phyloP scores from a whole-genome alignment of 2,113 vertebrate species.

The Calonectris borealis region DNA sequence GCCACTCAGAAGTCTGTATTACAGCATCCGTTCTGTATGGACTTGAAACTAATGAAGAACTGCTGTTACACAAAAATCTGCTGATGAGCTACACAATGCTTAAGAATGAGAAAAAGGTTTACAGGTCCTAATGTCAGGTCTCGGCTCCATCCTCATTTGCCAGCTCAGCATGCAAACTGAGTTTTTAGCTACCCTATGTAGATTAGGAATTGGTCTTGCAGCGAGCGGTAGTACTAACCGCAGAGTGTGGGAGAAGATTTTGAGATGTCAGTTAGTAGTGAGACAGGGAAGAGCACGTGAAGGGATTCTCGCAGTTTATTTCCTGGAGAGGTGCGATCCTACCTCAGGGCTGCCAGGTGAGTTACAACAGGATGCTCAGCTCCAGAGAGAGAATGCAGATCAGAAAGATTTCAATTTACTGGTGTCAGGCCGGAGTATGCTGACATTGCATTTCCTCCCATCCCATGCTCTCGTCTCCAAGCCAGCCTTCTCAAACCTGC shows the following conservation, averaged over 20 bases:
- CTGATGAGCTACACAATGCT: not conserved
- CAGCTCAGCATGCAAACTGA: not conserved
- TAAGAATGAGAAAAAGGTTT: not conserved
- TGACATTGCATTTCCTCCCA: not conserved
- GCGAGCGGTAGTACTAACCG: too few relatives aligned
- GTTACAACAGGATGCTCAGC: not conserved
- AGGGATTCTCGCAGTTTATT: not conserved
- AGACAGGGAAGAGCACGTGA: not conserved
- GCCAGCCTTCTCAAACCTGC: not conserved
- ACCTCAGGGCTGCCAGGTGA: not conserved
- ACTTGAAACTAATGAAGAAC: conserved; percentile 22
- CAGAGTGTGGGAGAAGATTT: not conserved
- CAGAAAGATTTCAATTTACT: not conserved
- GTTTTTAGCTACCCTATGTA: not conserved
- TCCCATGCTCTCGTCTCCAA: not conserved
- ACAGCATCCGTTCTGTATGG: not conserved
- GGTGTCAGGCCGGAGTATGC: not conserved
- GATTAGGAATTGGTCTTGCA: not conserved
- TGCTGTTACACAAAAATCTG: not conserved
- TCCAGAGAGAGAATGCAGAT: not conserved
- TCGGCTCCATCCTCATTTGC: not conserved
- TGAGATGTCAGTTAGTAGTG: not conserved
- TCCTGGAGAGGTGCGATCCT: not conserved
- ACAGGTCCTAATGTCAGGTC: not conserved
- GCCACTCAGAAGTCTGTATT: not conserved